Base-by-base conservation (phyloP, 1,140 invertebrate genomes). In the Colletes gigas region DNA sequence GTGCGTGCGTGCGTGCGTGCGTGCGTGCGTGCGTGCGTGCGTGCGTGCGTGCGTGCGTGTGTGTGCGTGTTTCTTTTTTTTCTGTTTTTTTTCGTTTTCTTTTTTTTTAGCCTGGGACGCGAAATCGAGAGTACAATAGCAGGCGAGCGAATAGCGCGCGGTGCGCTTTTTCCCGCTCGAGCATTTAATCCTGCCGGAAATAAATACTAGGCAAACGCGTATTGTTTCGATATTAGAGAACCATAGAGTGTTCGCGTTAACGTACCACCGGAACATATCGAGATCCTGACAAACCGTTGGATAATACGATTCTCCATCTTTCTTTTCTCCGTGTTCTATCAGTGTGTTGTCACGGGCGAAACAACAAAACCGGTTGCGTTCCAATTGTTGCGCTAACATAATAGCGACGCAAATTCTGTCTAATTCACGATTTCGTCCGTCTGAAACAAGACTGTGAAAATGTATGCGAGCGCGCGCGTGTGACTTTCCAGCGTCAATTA, bases 71-170 rank as follows among this genome's bases (percentile, higher is more conserved):
- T 30, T 30, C 30, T 30, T 30, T 30, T 30, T 30, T 30, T 30
- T 30, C 30, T 30, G 1, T 30, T 30, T 30, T 30, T 30, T 30
- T 30, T 30, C 2, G 30, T 30, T 30, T 30, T 30, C n/a, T 15
- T 10, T 30, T 30, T 17, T n/a, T 52, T n/a, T 0, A 47, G 14
- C 14, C 68, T 15, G 50, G 19, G 50, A 71, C 57, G 77, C 41
- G 50, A 79, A 79, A 73, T 73, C 21, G 77, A 62, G 77, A 79
- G 30, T 66, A 79, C 77, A 79, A 79, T 73, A 60, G 70, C 70
- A 57, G 63, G 70, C 50, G 68, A 47, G 55, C 74, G 52, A 54
- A 55, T 15, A 30, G 17, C 60, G 39, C 60, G 57, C 75, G 67
- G 67, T 30, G 50, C 62, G 70, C 77, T 73, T 79, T 79, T 47